Percentiles rank a stretch among this genome's conserved stretches.
These are phyloP conservation scores for Aphidius ervi DNA, from an alignment of 1,140 invertebrate genomes.

Conservation along the genomic window DNA sequence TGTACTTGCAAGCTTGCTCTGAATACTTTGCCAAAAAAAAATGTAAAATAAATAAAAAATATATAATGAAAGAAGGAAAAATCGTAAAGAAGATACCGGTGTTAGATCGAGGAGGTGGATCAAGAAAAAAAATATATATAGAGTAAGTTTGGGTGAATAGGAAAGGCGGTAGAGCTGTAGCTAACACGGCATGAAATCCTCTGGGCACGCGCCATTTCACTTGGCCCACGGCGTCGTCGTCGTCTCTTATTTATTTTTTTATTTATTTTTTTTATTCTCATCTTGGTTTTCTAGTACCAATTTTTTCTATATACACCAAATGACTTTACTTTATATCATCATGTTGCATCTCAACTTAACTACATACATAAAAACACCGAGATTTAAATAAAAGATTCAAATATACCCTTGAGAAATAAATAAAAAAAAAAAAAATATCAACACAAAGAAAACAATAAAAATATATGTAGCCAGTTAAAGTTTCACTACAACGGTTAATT, in stretches of 20 bases:
- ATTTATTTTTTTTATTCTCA: neutral
- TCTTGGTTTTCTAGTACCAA: neutral
- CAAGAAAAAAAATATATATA: slow-evolving; percentile 5
- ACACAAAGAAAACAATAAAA: no score
- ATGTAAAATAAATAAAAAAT: no score
- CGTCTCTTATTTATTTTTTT: slow-evolving; percentile 16
- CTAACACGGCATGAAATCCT: slow-evolving; percentile 33
- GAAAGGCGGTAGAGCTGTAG: slow-evolving; percentile 19
- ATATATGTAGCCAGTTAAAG: neutral
- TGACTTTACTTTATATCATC: neutral
- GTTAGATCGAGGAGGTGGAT: slow-evolving; percentile 1
- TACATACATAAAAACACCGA: neutral
- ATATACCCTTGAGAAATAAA: neutral
- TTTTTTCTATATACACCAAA: neutral
- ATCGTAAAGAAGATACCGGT: neutral
- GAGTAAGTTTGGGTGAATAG: slow-evolving; percentile 1
- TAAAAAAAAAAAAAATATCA: no score
- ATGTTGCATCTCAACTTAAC: slow-evolving; percentile 6
- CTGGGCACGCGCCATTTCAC: slow-evolving; percentile 34
- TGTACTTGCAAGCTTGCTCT: no score
- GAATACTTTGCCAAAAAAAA: no score
- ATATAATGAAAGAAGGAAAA: slow-evolving; percentile 3
- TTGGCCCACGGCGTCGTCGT: slow-evolving; percentile 25
- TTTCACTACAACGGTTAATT: neutral
- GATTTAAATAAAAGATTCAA: neutral